Conservation (phyloP, 2,888 invertebrate species). For the Lithophane semibrunnea region DNA sequence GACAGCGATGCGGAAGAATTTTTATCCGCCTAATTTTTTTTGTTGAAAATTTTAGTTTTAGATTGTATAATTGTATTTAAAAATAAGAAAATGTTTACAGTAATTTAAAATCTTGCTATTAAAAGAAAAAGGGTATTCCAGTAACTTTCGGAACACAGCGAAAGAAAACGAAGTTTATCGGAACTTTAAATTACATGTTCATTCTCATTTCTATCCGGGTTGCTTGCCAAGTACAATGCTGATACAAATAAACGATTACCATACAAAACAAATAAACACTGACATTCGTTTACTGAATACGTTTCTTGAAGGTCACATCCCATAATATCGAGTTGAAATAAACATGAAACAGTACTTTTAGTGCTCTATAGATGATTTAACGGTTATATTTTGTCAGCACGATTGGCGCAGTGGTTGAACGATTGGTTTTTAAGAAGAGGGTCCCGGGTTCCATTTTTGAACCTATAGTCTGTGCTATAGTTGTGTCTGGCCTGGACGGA, state of each 20-base stretch:
- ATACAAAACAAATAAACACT: conserved; percentile 37
- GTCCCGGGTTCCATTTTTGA: neutral
- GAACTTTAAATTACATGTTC: conserved; percentile 25
- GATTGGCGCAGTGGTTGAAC: too few relatives aligned
- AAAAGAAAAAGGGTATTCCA: neutral
- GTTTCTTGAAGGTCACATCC: conserved; percentile 40
- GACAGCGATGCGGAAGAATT: too few relatives aligned
- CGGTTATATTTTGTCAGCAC: neutral
- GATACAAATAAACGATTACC: conserved; percentile 47
- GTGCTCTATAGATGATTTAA: neutral
- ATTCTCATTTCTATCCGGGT: conserved; percentile 1
- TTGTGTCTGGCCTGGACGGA: too few relatives aligned
- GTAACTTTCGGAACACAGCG: neutral
- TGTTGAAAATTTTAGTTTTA: too few relatives aligned
- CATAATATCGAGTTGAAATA: conserved; percentile 13
- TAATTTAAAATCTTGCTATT: neutral
- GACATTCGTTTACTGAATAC: conserved; percentile 22
- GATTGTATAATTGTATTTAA: too few relatives aligned
- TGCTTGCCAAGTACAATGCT: conserved; percentile 45
- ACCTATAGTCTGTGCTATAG: too few relatives aligned
- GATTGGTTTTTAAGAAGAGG: neutral
- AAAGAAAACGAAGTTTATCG: conserved; percentile 8
- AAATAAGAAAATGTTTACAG: neutral
- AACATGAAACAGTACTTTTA: conserved; percentile 20
- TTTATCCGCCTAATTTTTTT: too few relatives aligned